phyloP scores from a whole-genome alignment of 2,113 vertebrate genomes.

The Anarhynchus alexandrinus region DNA sequence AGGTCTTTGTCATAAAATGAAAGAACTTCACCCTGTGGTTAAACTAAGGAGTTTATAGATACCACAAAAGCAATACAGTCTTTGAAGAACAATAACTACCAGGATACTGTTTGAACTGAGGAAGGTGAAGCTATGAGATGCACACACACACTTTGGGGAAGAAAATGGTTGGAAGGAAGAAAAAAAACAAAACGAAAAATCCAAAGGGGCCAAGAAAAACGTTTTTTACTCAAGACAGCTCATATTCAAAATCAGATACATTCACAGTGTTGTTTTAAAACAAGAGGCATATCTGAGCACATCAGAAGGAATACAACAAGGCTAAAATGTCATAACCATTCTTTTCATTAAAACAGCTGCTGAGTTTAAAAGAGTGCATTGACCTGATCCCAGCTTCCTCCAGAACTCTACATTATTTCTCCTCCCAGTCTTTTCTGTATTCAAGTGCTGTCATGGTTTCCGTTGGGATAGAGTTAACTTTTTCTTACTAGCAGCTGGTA shows the following conservation, averaged over 20 bases:
- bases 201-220: background rate
- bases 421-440: background rate
- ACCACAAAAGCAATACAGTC: background rate
- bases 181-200: background rate
- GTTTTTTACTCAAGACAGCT: background rate
- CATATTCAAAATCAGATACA: background rate
- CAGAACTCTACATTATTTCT: background rate
- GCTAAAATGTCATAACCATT: background rate
- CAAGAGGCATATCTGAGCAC: background rate
- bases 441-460: background rate
- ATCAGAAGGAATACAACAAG: background rate
- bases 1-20: background rate
- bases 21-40: background rate
- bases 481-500: background rate
- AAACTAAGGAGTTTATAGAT: background rate
- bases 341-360: background rate
- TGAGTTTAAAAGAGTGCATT: background rate
- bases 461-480: background rate
- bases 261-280: background rate
- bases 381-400: background rate
- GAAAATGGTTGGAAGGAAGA: background rate
- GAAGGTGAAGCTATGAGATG: background rate
- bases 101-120: background rate
- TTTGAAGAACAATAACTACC: background rate
- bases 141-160: background rate